These are phyloP conservation scores for Bombylius major DNA, from an alignment of 2,888 invertebrate genomes.

Conservation along the genomic window DNA sequence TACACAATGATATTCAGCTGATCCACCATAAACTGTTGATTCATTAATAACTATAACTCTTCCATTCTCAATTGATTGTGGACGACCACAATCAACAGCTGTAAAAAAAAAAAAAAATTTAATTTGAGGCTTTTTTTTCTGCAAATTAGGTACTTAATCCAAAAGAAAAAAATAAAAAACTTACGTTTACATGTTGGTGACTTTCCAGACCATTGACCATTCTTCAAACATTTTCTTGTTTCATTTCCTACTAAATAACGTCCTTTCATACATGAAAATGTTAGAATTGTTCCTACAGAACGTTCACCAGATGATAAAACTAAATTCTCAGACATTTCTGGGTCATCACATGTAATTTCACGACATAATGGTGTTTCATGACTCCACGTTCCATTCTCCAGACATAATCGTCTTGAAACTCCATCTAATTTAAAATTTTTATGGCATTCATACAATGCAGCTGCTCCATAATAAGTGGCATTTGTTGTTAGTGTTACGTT, in stretches of 20 bases:
- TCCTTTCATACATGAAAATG: slow-evolving; percentile 73
- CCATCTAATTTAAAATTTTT: slow-evolving; percentile 71
- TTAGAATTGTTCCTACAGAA: slow-evolving; percentile 66
- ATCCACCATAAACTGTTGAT: slow-evolving; percentile 68
- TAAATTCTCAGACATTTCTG: slow-evolving; percentile 44
- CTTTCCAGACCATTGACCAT: slow-evolving; percentile 71
- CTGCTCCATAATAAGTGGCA: slow-evolving; percentile 78
- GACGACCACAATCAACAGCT: slow-evolving; percentile 79
- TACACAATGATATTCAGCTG: slow-evolving; percentile 79
- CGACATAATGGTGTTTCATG: slow-evolving; percentile 68
- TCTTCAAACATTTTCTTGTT: slow-evolving; percentile 59
- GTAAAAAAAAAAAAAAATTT: slow-evolving; percentile 19
- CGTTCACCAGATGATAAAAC: slow-evolving; percentile 49
- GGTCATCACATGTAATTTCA: slow-evolving; percentile 70
- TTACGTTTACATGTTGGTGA: slow-evolving; percentile 71
- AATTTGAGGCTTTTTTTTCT: not conserved
- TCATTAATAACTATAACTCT: slow-evolving; percentile 76
- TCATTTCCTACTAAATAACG: slow-evolving; percentile 66
- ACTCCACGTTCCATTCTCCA: slow-evolving; percentile 86
- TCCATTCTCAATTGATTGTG: slow-evolving; percentile 69
- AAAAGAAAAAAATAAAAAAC: slow-evolving; percentile 22
- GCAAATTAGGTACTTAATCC: not conserved
- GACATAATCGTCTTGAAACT: slow-evolving; percentile 66
- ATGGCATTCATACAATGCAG: slow-evolving; percentile 72
- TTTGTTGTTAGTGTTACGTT: slow-evolving; percentile 70